Evolutionary conservation across 2,888 invertebrate species (phyloP), one percentile per base, ranked within the genome.

Genomic region (Leptarthrus brevirostris): DNA sequence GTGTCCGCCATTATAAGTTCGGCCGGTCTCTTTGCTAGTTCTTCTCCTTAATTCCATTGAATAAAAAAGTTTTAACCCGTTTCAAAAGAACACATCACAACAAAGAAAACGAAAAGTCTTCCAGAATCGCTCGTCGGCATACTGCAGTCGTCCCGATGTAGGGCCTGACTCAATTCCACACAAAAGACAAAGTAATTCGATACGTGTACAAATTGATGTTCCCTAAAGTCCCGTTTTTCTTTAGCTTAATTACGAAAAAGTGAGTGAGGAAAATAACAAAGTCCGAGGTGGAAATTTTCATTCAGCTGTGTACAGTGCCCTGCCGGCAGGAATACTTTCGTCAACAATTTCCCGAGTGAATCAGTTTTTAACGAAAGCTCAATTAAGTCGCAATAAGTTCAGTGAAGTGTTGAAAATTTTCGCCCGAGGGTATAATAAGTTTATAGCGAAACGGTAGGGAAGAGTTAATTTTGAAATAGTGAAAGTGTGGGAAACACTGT

Each of bases 1-100:
- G 66, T 74, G 72, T 75, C 75, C 64, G 74, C 75, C 73, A 73
- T 71, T 75, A 74, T 73, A 72, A 61, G 74, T 72, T 73, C 52
- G 18, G 69, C 34, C 52, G 49, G 69, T 34, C 30, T 30, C 22
- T 52, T 36, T 22, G 26, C 49, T 40, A 40, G 40, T 40, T 12
- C 40, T 40, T 40, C 8, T 40, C 40, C 40, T 40, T 40, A 40
- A 40, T 40, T 40, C 40, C 8, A 40, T 40, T 12, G 12, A 40
- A 12, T 40, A 40, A 12, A 40, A 40, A 8, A n/a, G n/a, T 12
- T 40, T 30, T 40, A 40, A 40, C 40, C 40, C n/a, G 40, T 40
- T 40, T 40, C 12, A 40, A 30, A 40, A 12, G 40, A 40, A 40
- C 6, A 40, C 40, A 40, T 12, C 40, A 12, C 6, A 40, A 40